Conservation (phyloP, 2,113 vertebrate species). For the Empidonax traillii region DNA sequence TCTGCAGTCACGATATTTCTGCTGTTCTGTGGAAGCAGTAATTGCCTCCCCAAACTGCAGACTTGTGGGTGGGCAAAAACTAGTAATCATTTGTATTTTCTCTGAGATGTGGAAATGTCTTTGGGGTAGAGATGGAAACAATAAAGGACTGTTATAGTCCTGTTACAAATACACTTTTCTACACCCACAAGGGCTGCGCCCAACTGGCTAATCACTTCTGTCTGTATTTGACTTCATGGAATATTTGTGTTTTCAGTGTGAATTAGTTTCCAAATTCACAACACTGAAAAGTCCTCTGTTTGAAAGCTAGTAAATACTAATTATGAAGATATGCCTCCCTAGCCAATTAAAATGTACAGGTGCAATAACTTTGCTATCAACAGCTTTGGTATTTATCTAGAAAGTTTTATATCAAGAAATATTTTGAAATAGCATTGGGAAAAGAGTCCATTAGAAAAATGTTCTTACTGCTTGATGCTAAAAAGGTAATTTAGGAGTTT, state of each 20-base stretch:
- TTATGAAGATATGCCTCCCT: not conserved
- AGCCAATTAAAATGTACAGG: conserved; percentile 24
- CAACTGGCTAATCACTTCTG: not conserved
- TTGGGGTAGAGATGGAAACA: not conserved
- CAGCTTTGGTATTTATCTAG: conserved; percentile 13
- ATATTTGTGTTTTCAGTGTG: not conserved
- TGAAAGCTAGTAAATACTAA: not conserved
- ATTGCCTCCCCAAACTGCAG: not conserved
- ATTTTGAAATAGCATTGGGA: not conserved
- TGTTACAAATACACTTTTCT: not conserved
- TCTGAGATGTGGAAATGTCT: not conserved
- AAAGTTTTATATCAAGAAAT: not conserved
- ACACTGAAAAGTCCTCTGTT: conserved; percentile 3
- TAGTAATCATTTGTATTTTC: not conserved
- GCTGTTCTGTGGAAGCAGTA: not conserved
- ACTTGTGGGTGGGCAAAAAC: not conserved
- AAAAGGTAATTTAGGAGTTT: not conserved
- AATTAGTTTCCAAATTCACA: not conserved
- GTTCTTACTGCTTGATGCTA: not conserved
- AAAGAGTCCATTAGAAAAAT: not conserved
- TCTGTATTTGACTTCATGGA: not conserved
- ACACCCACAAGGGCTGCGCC: not conserved
- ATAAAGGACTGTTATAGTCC: not conserved
- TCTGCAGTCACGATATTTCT: not conserved
- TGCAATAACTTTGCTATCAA: not conserved